phyloP scores from a whole-genome alignment of 2,888 invertebrate species.

The Lepidonotus clava region DNA sequence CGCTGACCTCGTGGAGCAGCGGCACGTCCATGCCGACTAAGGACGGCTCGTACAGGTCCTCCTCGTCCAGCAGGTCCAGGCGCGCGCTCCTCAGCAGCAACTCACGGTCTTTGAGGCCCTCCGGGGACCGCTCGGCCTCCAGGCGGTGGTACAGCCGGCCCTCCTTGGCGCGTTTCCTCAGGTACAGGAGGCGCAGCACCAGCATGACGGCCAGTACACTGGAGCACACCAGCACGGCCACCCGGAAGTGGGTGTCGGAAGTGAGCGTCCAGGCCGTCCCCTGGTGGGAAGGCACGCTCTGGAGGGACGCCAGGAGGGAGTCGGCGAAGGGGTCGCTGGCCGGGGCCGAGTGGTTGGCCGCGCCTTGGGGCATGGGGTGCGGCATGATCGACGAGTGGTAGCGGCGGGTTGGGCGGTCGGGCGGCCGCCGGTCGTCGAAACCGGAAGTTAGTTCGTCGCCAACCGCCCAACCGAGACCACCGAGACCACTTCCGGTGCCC shows the following conservation, averaged over 20 bases:
- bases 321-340: conserved; percentile 42
- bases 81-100: background rate
- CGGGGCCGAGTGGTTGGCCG: conserved; percentile 44
- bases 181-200: conserved; percentile 40
- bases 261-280: conserved; percentile 41
- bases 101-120: conserved; percentile 9
- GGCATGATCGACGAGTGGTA: conserved; percentile 13
- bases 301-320: conserved; percentile 26
- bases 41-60: conserved; percentile 6
- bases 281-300: conserved; percentile 44
- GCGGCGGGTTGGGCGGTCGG: background rate
- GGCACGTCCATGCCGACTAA: conserved; percentile 28
- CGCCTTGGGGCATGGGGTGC: conserved; percentile 34
- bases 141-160: conserved; percentile 34
- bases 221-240: conserved; percentile 23
- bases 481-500: background rate
- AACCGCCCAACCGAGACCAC: background rate
- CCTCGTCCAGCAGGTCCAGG: background rate
- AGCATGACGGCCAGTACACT: conserved; percentile 22
- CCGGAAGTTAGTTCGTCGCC: no score
- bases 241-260: conserved; percentile 47
- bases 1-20: conserved; percentile 29
- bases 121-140: background rate
- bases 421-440: background rate
- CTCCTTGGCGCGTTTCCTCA: conserved; percentile 3